Conservation (phyloP, 2,888 invertebrate genomes). For the Scotopteryx bipunctaria region DNA sequence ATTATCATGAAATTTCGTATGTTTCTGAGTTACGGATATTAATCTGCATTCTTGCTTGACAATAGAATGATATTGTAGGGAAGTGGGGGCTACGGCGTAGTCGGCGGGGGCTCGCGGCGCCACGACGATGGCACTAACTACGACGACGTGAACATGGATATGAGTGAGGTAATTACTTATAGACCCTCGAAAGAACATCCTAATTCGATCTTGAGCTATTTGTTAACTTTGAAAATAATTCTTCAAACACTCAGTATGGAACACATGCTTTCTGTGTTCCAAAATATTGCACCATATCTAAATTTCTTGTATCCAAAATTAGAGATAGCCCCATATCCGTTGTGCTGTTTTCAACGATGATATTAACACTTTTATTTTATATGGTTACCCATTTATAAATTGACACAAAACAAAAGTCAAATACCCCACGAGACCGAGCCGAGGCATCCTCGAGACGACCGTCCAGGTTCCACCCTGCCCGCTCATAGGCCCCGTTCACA, state of each 20-base stretch:
- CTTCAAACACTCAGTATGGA: slow-evolving; percentile 3
- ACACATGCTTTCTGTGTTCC: slow-evolving; percentile 2
- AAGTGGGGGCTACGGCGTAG: slow-evolving; percentile 59
- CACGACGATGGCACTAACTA: slow-evolving; percentile 87
- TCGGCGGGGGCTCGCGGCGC: slow-evolving; percentile 50
- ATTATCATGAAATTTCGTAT: slow-evolving; percentile 2
- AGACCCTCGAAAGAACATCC: slow-evolving; percentile 16
- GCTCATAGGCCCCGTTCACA: slow-evolving; percentile 50
- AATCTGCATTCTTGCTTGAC: slow-evolving; percentile 84
- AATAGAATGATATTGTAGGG: slow-evolving; percentile 83
- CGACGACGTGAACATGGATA: slow-evolving; percentile 90
- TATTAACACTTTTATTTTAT: slow-evolving; percentile 84
- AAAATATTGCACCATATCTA: slow-evolving; percentile 15
- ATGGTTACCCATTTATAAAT: slow-evolving; percentile 83
- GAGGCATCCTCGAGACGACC: slow-evolving; percentile 60
- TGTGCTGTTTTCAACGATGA: slow-evolving; percentile 77
- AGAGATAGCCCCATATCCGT: slow-evolving; percentile 44
- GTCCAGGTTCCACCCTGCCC: slow-evolving; percentile 46
- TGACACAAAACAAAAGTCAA: slow-evolving; percentile 84
- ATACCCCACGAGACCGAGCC: slow-evolving; percentile 64
- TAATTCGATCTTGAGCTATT: slow-evolving; percentile 23
- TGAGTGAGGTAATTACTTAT: slow-evolving; percentile 86
- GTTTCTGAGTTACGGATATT: slow-evolving; percentile 63
- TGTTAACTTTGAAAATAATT: slow-evolving; percentile 8
- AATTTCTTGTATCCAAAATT: slow-evolving; percentile 22